Evolutionary conservation across 23 tunicate genomes (phyloP), one percentile per base, ranked within the genome.

Genomic region (Trididemnum clinides): DNA sequence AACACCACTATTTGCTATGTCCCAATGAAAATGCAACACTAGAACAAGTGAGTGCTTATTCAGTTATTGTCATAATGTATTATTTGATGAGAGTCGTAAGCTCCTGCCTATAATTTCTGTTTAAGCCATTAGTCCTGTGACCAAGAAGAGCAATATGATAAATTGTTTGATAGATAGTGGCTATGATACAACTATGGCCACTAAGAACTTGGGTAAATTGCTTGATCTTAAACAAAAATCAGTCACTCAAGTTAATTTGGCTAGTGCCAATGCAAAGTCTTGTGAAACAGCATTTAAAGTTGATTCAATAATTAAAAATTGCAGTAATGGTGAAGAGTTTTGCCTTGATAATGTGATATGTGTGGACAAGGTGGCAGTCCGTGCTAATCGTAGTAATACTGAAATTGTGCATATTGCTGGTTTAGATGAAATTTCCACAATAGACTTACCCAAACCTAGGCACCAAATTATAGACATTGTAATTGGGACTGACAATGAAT

Each of bases 1-100:
- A 62, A 19, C 69, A 62, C n/a, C 69, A 62, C n/a, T 62, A 62
- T 62, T n/a, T 62, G 69, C 27, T 62, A 4, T 62, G 69, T 62
- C 26, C 27, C 27, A 62, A 62, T 22, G 26, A 62, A 12, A n/a
- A 62, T 12, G 69, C n/a, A 62, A 6, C 23, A 62, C 69, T 15
- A 44, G 54, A 44, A 44, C 10, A 44, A 44, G 54, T 7, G 15
- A 15, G 15, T n/a, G n/a, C n/a, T n/a, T n/a, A n/a, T n/a, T n/a
- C n/a, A n/a, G 54, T 49, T 12, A 62, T 12, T 12, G 6, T 12
- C 25, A 62, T 23, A 62, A 62, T 62, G 69, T 22, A 19, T 62
- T 62, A 23, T 22, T 62, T 18, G 69, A 62, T 62, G 5, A n/a
- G 6, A 62, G 6, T n/a, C 5, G 27, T 19, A n/a, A 22, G 27